phyloP scores from a whole-genome alignment of 2,797 vertebrate species.

The Furcifer pardalis region DNA sequence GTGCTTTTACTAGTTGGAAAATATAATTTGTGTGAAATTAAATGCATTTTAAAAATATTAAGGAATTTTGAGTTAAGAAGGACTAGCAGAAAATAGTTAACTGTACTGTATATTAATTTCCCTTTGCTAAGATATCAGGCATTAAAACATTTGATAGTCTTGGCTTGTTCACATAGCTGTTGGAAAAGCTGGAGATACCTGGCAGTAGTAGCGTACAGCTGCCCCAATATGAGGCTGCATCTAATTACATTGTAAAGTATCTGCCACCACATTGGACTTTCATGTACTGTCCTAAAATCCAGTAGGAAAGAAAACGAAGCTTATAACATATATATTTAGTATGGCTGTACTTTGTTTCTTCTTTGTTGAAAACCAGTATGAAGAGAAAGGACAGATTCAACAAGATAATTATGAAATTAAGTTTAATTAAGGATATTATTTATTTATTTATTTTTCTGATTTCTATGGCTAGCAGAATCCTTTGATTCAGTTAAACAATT shows the following conservation, averaged over 20 bases:
- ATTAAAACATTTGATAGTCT: conserved; percentile 56
- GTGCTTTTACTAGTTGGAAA: conserved; percentile 56
- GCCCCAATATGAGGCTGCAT: conserved; percentile 37
- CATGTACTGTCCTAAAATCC: rapidly evolving
- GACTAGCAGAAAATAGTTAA: background rate
- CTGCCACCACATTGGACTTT: conserved; percentile 31
- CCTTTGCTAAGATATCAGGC: conserved; percentile 39
- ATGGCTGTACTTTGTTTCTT: conserved; percentile 5
- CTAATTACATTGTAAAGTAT: conserved; percentile 37
- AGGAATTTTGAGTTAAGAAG: conserved; percentile 45
- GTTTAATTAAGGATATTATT: background rate
- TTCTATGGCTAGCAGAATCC: background rate
- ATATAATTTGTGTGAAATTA: conserved; percentile 53
- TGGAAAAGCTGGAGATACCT: conserved; percentile 60
- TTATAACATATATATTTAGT: background rate
- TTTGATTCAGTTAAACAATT: conserved; percentile 15
- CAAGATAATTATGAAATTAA: background rate
- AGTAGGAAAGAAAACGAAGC: background rate
- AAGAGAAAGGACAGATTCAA: conserved; percentile 5
- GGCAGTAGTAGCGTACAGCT: conserved; percentile 62
- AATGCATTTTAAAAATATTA: conserved; percentile 57
- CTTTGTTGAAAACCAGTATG: conserved; percentile 10
- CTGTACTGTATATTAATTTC: background rate
- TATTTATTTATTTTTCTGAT: too few relatives aligned
- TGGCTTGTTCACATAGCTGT: conserved; percentile 52